A percentile compares a stretch with the other conserved stretches of the same genome.
These are phyloP conservation scores for Pocillopora damicornis DNA, from an alignment of 64 coral and sea anemone genomes.

Conservation along the genomic window DNA sequence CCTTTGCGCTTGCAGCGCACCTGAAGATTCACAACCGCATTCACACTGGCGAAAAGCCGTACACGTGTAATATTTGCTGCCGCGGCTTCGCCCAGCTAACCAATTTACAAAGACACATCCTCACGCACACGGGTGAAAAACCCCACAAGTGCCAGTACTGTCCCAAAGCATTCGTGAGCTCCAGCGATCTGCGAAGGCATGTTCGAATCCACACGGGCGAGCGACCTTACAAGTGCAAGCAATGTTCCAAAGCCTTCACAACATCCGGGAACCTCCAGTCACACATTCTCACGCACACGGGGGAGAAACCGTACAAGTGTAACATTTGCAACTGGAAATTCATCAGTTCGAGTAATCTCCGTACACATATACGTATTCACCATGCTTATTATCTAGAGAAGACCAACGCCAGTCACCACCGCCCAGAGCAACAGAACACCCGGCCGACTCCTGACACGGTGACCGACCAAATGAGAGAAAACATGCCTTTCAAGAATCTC, in stretches of 20 bases:
- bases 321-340: conserved; percentile 99
- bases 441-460: neutral
- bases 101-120: conserved; percentile 91
- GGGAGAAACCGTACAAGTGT: conserved; percentile 96
- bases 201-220: conserved; percentile 98
- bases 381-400: conserved; percentile 90
- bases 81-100: conserved; percentile 96
- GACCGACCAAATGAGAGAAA: conserved; percentile 61
- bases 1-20: conserved; percentile 94
- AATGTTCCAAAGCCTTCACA: conserved; percentile 97
- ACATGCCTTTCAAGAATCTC: conserved; percentile 83
- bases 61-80: conserved; percentile 96
- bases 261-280: conserved; percentile 95
- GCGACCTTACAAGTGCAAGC: conserved; percentile 95
- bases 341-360: conserved; percentile 94
- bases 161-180: conserved; percentile 98
- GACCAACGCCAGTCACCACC: conserved; percentile 29
- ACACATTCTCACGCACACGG: conserved; percentile 92
- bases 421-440: conserved; percentile 4
- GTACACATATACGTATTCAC: conserved; percentile 96
- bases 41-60: conserved; percentile 95
- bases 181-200: conserved; percentile 94
- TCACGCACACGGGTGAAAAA: conserved; percentile 97
- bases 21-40: conserved; percentile 99
- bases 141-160: conserved; percentile 98